Evolutionary conservation across 2,113 vertebrate genomes (phyloP), one percentile per base, ranked within the genome.

Genomic region (Alces alces): DNA sequence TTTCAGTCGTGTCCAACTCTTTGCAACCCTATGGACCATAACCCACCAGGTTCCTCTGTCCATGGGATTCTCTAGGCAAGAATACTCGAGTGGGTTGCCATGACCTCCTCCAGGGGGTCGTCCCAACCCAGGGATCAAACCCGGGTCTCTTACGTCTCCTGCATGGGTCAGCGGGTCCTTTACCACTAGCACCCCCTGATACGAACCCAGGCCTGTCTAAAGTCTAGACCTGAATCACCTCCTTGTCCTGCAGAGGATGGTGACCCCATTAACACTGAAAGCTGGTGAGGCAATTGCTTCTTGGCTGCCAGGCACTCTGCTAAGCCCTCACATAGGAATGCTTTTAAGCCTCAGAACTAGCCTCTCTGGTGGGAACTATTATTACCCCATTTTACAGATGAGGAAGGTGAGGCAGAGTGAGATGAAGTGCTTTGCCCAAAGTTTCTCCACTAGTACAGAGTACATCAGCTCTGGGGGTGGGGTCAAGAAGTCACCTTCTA

Each of bases 281-380:
- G 39, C 21, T 9, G 39, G 21, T 21, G 0, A 2, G 47, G 6
- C 5, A 7, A n/a, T 6, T 0, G 17, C 3, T 33, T 30, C 36
- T 28, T 15, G 13, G 50, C 0, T 27, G 33, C 47, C 19, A 3
- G 21, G 21, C 3, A 0, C 52, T 52, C 39, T 23, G 50, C 39
- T 58, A 30, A 60, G 30, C 21, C 23, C 61, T 30, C 5, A 7
- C 3, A 6, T 13, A 9, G 3, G 36, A 47, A 57, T 6, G 3
- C 23, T 47, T 88, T n/a, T 21, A 30, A 89, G 14, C 21, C 89
- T 36, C 86, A 3, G 60, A 64, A 16, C 60, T 6, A 33, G 43
- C 33, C 25, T 12, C 0, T 28, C 45, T 25, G 13, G 36, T 16
- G 13, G 50, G 52, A 55, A 21, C 66, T 13, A 11, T 7, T 36